These are phyloP conservation scores for Drosophila austrosaltans DNA, from an alignment of 2,888 invertebrate genomes.

Conservation along the genomic window DNA sequence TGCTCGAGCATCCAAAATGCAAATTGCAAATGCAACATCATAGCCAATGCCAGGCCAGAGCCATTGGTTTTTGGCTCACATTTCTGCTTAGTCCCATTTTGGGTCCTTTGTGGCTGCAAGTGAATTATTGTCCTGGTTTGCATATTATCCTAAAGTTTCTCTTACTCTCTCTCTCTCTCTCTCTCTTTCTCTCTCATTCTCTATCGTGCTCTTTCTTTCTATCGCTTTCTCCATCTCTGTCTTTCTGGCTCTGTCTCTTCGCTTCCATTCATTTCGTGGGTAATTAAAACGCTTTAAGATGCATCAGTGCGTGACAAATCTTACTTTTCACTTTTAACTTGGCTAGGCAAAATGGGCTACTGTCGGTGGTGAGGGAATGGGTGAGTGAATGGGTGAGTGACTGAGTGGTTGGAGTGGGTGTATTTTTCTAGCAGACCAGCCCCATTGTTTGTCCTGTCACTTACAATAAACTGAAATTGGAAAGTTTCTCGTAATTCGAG, in stretches of 20 bases:
- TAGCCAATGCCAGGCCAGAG: conserved; percentile 49
- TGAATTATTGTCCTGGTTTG: conserved; percentile 79
- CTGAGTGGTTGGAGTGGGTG: conserved; percentile 44
- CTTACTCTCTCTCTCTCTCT: background rate
- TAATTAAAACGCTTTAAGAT: conserved; percentile 81
- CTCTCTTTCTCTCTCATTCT: background rate
- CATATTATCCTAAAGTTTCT: conserved; percentile 76
- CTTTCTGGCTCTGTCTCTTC: conserved; percentile 13
- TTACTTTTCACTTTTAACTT: conserved; percentile 80
- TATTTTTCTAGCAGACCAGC: conserved; percentile 39
- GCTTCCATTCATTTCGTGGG: conserved; percentile 69
- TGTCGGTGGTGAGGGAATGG: conserved; percentile 33
- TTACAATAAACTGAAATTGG: conserved; percentile 38
- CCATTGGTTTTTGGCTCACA: conserved; percentile 13
- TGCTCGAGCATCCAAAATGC: conserved; percentile 75
- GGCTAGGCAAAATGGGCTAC: conserved; percentile 36
- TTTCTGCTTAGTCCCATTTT: conserved; percentile 34
- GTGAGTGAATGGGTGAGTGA: background rate
- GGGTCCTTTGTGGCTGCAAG: conserved; percentile 64
- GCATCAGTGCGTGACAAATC: conserved; percentile 81
- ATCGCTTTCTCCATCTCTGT: background rate
- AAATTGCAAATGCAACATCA: conserved; percentile 60
- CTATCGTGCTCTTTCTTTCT: background rate
- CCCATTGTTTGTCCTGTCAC: conserved; percentile 70
- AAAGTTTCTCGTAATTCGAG: conserved; percentile 51